Evolutionary conservation across 2,888 invertebrate species (phyloP), one percentile per base, ranked within the genome.

Genomic region (Agrilus biguttatus): DNA sequence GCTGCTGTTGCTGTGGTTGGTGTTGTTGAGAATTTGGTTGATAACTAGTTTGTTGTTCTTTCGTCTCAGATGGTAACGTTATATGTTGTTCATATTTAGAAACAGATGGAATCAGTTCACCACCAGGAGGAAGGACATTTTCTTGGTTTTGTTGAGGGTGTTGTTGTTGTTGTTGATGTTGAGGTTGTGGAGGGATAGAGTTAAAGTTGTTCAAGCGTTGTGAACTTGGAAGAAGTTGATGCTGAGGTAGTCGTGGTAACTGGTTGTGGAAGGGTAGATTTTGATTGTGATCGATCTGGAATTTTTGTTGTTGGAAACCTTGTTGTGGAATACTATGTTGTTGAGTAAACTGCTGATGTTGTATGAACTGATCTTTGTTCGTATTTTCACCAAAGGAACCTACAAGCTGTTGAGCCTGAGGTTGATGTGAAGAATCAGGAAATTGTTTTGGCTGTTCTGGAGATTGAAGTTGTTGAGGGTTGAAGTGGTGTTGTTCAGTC

Each of bases 21-120:
- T 46, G 43, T 34, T 35, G 44, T 19, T 41, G 19, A 14, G 39
- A 37, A 33, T 43, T 38, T 13, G 32, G 40, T 36, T 48, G 47
- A 23, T 33, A 35, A 8, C 36, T 37, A 12, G 40, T 8, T 42
- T 17, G 2, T 42, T 48, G 40, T 12, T 43, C 37, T 2, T 46
- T 40, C 7, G 50, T 48, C 49, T 56, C 58, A 14, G 47, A 45
- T 53, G 68, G 66, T n/a, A 77, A 70, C 12, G 80, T 75, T 48
- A 80, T 74, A 53, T 87, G 87, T 52, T 86, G 84, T 63, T 88
- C 87, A 50, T 76, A 78, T 66, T 83, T 84, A 6, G 87, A 79
- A 45, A 87, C 76, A 14, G 87, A 78, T 43, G 80, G 78, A 14
- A 85, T 74, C 35, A 87, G 68, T 64, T 87, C 83, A 1, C 84